Evolutionary conservation across 1,140 invertebrate genomes (phyloP), one percentile per base, ranked within the genome.

Genomic region (Trypoxylus dichotomus): DNA sequence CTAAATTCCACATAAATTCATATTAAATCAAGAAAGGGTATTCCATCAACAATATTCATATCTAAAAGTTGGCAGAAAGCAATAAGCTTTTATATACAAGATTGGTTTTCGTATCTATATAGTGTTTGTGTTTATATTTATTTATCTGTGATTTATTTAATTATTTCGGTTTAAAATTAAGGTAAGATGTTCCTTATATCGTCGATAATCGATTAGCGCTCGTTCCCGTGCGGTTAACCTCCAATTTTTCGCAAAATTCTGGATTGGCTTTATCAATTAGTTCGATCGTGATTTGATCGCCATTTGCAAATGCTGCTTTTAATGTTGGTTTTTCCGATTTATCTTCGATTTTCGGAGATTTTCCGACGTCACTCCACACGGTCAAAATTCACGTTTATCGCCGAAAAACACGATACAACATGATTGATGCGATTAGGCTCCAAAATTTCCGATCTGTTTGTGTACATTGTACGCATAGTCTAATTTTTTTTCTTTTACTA

Each of bases 61-160:
- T 63, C 60, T 63, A 63, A 63, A 63, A 63, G 60, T 63, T 63
- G 60, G 60, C 21, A 63, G 60, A 63, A 63, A 63, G 60, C 19
- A 63, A 19, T 27, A 63, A 63, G 60, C 60, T 63, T 63, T 63
- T 63, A 11, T 19, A 27, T 63, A 21, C 60, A 63, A 21, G 21
- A 6, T 21, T 24, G 13, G 47, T n/a, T 58, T 63, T 63, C n/a
- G n/a, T 63, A n/a, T n/a, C n/a, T n/a, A n/a, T n/a, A 11, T 27
- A 63, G 60, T 63, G 60, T 13, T 25, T 25, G 60, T 63, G 60
- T 63, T 63, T 63, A 63, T 27, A 63, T 63, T 63, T 63, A 24
- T 63, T 63, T 63, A 0, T 11, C 24, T n/a, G 60, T 3, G 19
- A 63, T 19, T 63, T 63, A 24, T 25, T 2, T 63, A 5, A 1